Evolutionary conservation across 2,888 invertebrate genomes (phyloP).

Genomic region (Oxytorus armatus): DNA sequence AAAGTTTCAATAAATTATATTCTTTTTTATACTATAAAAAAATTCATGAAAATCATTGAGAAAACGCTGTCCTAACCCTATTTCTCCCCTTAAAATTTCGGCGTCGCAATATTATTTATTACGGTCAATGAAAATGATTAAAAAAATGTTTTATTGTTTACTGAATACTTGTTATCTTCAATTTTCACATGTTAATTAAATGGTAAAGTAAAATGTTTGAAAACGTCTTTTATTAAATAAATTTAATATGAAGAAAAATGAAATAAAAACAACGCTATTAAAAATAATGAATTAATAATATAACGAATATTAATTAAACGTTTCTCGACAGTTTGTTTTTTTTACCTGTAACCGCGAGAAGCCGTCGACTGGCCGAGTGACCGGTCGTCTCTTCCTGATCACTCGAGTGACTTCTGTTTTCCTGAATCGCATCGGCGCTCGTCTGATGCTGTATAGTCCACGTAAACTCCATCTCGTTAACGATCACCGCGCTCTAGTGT

Average conservation of each 20-base stretch:
- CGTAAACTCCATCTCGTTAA: constrained; percentile 76
- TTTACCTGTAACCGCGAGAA: constrained; percentile 77
- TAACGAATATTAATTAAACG: background rate
- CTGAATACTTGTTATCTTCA: no score
- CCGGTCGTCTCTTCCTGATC: constrained; percentile 73
- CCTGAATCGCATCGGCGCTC: constrained; percentile 70
- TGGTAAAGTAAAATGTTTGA: background rate
- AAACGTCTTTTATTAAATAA: no score
- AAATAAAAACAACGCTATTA: background rate
- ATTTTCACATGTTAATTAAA: no score
- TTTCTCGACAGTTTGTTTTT: background rate
- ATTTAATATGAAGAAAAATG: constrained; percentile 11
- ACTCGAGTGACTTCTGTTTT: constrained; percentile 68
- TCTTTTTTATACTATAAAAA: no score
- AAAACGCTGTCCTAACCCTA: no score
- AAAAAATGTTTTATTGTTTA: no score
- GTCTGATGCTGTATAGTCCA: constrained; percentile 79
- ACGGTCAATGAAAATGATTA: no score
- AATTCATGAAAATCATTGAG: no score
- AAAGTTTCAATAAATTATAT: no score
- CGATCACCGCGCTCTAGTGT: constrained; percentile 9
- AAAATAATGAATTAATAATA: constrained; percentile 30
- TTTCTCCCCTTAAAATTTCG: no score
- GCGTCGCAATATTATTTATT: background rate
- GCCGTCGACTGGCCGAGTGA: constrained; percentile 74